phyloP scores from a whole-genome alignment of 53 echinoderm and acorn worm species.

The Stichopus horrens region DNA sequence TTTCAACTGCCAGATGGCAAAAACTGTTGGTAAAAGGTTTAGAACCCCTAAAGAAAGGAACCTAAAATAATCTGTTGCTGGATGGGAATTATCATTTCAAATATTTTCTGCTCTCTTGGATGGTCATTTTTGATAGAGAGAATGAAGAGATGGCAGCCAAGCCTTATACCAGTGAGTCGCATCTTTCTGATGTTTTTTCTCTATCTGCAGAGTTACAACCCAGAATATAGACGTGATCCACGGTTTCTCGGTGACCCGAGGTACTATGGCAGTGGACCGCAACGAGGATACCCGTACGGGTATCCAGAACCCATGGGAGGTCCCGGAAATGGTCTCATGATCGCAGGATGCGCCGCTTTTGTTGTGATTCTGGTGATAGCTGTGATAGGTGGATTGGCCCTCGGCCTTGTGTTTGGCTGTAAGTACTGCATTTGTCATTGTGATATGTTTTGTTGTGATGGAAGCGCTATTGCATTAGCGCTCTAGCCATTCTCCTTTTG shows the following conservation, averaged over 20 bases:
- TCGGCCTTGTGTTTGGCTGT: slow-evolving; percentile 25
- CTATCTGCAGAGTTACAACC: background rate
- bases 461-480: no score
- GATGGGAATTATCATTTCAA: no score
- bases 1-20: no score
- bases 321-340: background rate
- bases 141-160: no score
- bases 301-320: background rate
- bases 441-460: background rate
- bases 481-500: no score
- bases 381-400: background rate
- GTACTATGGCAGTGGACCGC: background rate
- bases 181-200: background rate
- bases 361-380: background rate
- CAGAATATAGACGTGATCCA: slow-evolving; percentile 1
- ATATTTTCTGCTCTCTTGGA: no score
- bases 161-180: no score
- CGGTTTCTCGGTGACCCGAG: background rate
- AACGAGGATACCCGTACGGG: background rate
- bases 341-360: background rate
- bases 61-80: no score
- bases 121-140: no score
- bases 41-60: no score
- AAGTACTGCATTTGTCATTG: background rate
- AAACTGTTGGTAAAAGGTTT: no score